A percentile compares a stretch with the other conserved stretches of the same genome.
Conservation (phyloP, 2,797 vertebrate genomes). For the Steatocranus sp. region DNA sequence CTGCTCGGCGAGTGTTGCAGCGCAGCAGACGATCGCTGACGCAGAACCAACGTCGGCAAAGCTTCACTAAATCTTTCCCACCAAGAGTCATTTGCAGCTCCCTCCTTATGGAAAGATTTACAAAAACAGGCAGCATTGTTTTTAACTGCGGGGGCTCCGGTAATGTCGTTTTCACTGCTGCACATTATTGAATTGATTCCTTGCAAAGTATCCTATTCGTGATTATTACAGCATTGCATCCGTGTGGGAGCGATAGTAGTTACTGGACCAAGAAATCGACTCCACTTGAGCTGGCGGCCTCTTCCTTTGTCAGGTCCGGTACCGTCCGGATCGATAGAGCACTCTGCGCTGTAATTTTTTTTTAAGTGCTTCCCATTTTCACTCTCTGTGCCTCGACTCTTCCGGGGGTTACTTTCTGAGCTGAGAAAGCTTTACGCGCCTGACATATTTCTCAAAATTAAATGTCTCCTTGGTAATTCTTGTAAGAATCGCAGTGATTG, state of each 20-base stretch:
- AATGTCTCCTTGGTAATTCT: neutral
- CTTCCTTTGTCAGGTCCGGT: neutral
- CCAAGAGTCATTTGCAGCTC: neutral
- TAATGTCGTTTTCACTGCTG: neutral
- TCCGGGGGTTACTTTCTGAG: neutral
- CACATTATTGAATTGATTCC: constrained; percentile 1
- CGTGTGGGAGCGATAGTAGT: neutral
- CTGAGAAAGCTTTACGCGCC: neutral
- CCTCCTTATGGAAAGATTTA: neutral
- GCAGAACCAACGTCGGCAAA: neutral
- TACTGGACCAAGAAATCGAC: constrained; percentile 10
- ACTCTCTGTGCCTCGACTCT: neutral
- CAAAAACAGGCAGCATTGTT: neutral
- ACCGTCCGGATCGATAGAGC: constrained; percentile 6
- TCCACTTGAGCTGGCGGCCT: neutral
- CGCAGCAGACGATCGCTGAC: neutral
- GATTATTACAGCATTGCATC: constrained; percentile 3
- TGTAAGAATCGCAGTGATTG: neutral
- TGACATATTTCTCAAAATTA: neutral
- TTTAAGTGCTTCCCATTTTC: neutral
- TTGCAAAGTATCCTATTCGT: constrained; percentile 20
- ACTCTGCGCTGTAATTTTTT: constrained; percentile 12
- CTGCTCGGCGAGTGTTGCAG: rapidly evolving
- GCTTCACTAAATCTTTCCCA: neutral
- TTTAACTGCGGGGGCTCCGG: neutral